Evolutionary conservation across 2,113 vertebrate species (phyloP).

Genomic region (Chamaetylas fuelleborni): DNA sequence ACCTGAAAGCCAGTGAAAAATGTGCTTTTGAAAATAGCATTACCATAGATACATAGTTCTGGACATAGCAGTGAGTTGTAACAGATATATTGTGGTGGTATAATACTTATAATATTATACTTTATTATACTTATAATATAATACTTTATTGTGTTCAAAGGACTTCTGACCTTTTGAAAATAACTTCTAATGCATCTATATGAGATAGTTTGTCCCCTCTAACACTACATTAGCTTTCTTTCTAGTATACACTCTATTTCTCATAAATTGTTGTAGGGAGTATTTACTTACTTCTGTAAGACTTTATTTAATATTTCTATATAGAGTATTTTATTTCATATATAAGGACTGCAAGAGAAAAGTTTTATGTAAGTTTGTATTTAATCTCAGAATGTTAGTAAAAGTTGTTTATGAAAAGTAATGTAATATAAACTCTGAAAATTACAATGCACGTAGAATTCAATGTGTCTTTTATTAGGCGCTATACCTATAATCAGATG

Average conservation of each 20-base stretch:
- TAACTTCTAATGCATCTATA: background rate
- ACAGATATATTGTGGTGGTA: background rate
- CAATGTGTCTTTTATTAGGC: slow-evolving; percentile 75
- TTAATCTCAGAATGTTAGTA: background rate
- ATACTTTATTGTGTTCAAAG: background rate
- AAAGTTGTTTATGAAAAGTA: background rate
- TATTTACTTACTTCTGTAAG: background rate
- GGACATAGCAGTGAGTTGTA: background rate
- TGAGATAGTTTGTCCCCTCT: background rate
- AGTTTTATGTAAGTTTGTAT: background rate
- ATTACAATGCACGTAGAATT: background rate
- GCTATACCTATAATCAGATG: slow-evolving; percentile 97
- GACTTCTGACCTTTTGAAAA: background rate
- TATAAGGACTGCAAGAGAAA: background rate
- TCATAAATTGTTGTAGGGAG: background rate
- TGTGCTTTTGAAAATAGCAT: background rate
- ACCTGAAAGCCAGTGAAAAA: background rate
- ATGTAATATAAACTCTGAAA: background rate
- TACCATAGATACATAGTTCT: background rate
- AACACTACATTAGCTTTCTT: background rate
- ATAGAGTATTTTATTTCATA: background rate
- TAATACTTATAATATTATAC: background rate
- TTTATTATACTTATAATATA: background rate
- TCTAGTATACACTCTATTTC: background rate
- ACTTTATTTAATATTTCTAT: background rate